Evolutionary conservation across 2,888 invertebrate genomes (phyloP).

Genomic region (Quadriops clusia): DNA sequence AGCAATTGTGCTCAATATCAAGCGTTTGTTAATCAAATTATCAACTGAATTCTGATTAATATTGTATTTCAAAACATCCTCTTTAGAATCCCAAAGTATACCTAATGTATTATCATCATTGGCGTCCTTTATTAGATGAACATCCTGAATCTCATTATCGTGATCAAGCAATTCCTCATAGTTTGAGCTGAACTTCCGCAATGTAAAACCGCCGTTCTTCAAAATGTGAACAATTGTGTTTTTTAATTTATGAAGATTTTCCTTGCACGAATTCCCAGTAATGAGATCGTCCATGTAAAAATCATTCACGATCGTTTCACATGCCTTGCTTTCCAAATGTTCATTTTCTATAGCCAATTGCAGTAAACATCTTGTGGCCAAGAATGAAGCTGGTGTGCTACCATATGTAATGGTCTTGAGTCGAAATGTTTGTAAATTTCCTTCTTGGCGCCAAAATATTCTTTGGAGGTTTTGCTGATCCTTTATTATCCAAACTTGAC

Average conservation of each 20-base stretch:
- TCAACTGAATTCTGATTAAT: not conserved
- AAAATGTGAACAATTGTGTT: conserved; percentile 8
- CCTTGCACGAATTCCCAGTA: conserved; percentile 14
- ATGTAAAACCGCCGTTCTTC: conserved; percentile 12
- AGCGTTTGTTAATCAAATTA: conserved; percentile 7
- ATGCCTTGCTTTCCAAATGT: conserved; percentile 10
- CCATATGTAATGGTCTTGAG: conserved; percentile 20
- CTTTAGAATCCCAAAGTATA: conserved; percentile 7
- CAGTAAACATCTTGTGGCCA: conserved; percentile 21
- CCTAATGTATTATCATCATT: conserved; percentile 9
- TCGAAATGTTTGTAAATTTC: conserved; percentile 7
- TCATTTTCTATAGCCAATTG: conserved; percentile 20
- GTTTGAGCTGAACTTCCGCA: conserved; percentile 21
- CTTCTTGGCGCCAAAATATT: conserved; percentile 26
- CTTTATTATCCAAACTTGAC: conserved; percentile 22
- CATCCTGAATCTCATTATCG: not conserved
- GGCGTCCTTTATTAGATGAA: not conserved
- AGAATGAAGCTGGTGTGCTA: conserved; percentile 21
- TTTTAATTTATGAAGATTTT: conserved; percentile 11
- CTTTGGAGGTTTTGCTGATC: conserved; percentile 24
- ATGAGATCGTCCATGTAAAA: conserved; percentile 24
- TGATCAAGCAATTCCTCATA: conserved; percentile 4
- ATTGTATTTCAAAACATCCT: conserved; percentile 10
- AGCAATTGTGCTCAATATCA: conserved; percentile 13
- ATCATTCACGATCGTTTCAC: conserved; percentile 14